A percentile compares a stretch with the other conserved stretches of the same genome.
Conservation (phyloP, 2,113 vertebrate species). For the Gambusia holbrooki region DNA sequence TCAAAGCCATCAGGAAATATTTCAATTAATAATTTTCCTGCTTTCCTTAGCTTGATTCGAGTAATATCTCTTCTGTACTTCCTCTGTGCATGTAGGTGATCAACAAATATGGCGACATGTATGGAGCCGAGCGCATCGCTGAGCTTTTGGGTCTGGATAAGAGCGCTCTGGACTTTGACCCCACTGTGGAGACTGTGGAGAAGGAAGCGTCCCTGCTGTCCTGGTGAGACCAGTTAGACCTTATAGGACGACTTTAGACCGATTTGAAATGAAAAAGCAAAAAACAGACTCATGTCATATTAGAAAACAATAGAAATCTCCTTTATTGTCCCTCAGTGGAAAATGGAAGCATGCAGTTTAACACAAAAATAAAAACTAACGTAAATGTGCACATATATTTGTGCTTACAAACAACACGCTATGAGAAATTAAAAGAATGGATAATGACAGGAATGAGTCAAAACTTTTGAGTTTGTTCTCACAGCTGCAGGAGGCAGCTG, state of each 20-base stretch:
- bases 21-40: not conserved
- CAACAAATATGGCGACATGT: constrained; percentile 96
- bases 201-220: constrained; percentile 92
- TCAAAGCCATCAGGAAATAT: not conserved
- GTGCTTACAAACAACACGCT: no score
- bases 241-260: no score
- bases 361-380: not conserved
- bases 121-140: constrained; percentile 94
- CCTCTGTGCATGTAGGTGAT: constrained; percentile 85
- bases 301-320: not conserved
- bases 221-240: constrained; percentile 81
- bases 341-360: not conserved
- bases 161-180: constrained; percentile 95
- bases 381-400: no score
- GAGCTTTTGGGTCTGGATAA: constrained; percentile 96
- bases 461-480: no score
- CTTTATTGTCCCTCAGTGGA: not conserved
- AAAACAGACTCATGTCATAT: not conserved
- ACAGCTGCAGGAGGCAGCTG: no score
- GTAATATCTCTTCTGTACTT: constrained; percentile 2
- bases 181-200: constrained; percentile 87
- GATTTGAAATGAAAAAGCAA: not conserved
- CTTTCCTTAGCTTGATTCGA: not conserved
- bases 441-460: no score
- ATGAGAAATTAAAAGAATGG: no score